Base-by-base conservation (phyloP, 1,140 invertebrate species). In the Drosophila baimaii region DNA sequence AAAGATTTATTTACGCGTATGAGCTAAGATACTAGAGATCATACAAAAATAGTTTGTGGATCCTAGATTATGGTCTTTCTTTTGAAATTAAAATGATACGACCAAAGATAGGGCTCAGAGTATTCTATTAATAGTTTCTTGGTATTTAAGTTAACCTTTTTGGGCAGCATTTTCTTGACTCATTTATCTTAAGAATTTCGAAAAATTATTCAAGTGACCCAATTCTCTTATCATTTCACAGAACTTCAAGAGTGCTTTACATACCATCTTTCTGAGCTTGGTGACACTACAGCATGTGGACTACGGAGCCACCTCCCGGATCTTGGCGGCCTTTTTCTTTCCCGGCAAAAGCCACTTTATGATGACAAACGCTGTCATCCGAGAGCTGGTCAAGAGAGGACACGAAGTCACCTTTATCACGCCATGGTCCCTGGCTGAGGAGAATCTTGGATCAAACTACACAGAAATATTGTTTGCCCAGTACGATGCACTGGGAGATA, bases 271-370 rank as follows among this genome's bases (percentile, higher is more conserved):
- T 19, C 17, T 73, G 0, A 47, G 43, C 25, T 52, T 84, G n/a
- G 21, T 83, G 54, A 59, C 71, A 0, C 21, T 83, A 1, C 71
- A 82, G 23, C 39, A 65, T 15, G 2, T 71, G n/a, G 19, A 79
- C n/a, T 7, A 65, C 0, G 51, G 33, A 1, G 5, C 15, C 10
- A 66, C 71, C 2, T 52, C 66, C 3, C 77, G 81, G 2, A 91
- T 91, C 8, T 46, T 91, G 23, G 89, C 90, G 0, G 64, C 79
- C 5, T 91, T 85, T 46, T 54, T 85, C 23, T 91, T 90, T 66
- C 85, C 89, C 4, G 89, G 77, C 10, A 91, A 78, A 31, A 91
- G 89, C 49, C 90, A 91, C 33, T 91, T 84, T 8, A 86, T 83
- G 79, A 88, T 91, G 74, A 76, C 74, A 1, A 66, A 71, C 35